Percentiles rank a stretch among this genome's conserved stretches.
Conservation (phyloP, 2,888 invertebrate genomes). For the Pyrgus malvae region DNA sequence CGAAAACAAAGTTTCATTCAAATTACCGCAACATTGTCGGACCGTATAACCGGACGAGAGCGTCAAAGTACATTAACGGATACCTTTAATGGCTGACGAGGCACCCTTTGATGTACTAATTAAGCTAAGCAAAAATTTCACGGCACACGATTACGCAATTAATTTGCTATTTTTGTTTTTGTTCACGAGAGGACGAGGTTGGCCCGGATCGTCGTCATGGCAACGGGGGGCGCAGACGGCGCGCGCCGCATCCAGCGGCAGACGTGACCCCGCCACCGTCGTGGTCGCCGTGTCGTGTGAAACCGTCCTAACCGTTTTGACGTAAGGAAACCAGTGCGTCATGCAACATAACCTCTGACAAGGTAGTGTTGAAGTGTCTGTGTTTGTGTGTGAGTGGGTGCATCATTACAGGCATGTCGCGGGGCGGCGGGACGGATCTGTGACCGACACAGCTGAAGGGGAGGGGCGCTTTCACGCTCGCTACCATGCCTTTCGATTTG, state of each 20-base stretch:
- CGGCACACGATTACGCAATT: slow-evolving; percentile 73
- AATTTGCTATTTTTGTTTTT: slow-evolving; percentile 80
- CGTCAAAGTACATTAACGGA: too few relatives aligned
- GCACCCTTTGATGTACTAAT: slow-evolving; percentile 55
- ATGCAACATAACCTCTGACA: slow-evolving; percentile 52
- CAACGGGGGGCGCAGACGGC: slow-evolving; percentile 71
- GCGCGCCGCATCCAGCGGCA: slow-evolving; percentile 74
- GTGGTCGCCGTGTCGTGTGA: slow-evolving; percentile 61
- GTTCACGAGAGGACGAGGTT: slow-evolving; percentile 63
- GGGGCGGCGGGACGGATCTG: slow-evolving; percentile 57
- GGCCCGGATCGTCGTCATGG: slow-evolving; percentile 73
- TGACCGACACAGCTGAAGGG: slow-evolving; percentile 59
- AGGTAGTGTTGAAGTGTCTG: slow-evolving; percentile 45
- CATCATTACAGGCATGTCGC: slow-evolving; percentile 60
- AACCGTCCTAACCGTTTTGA: slow-evolving; percentile 51
- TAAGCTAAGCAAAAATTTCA: slow-evolving; percentile 50
- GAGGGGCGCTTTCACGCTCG: slow-evolving; percentile 67
- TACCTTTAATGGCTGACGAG: slow-evolving; percentile 24
- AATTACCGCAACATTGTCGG: too few relatives aligned
- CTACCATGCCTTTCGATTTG: slow-evolving; percentile 74
- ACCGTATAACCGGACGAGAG: too few relatives aligned
- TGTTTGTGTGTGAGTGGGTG: slow-evolving; percentile 61
- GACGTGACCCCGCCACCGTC: slow-evolving; percentile 65
- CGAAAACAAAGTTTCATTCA: too few relatives aligned
- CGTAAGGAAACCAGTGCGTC: slow-evolving; percentile 59